Evolutionary conservation across 2,797 vertebrate species (phyloP), one percentile per base, ranked within the genome.

Genomic region (Telmatherina bonti): DNA sequence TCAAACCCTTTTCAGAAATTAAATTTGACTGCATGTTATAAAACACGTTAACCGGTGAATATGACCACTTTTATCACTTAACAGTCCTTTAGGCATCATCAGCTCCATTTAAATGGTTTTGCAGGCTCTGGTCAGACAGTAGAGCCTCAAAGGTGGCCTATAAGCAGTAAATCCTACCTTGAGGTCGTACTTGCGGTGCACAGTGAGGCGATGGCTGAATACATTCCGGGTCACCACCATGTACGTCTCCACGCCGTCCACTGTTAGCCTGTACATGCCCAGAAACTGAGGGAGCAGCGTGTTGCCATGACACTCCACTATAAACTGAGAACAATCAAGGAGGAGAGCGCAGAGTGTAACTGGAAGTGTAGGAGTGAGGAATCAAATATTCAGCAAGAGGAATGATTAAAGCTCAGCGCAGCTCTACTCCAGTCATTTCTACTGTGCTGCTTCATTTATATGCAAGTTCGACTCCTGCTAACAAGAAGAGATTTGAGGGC

Each of bases 221-320:
- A 98, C 96, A 1, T 98, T 98, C 76, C 97, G 94, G 78, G 96
- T 97, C 47, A 98, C 96, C 75, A 97, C 96, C 96, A 98, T 97
- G 92, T 98, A 98, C n/a, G 97, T 98, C 80, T 98, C 97, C 80
- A 97, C 95, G 0, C 97, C 96, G 0, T 98, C 97, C 92, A 98
- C 97, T 0, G 96, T 98, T 65, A 98, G 93, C 71, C 97, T 88
- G 90, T 98, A 98, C 97, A 98, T 98, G 81, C 96, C 96, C 71
- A 98, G 94, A 91, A 98, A 98, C 93, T 98, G 97, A 0, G 97
- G 97, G 82, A 98, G 91, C 54, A 98, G 96, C 1, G 96, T 97
- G 92, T 95, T 97, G 71, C 97, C 97, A 1, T 98, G 97, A 79
- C 97, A 98, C 89, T 98, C 97, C 92, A 98, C 97, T 22, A 97